Evolutionary conservation across 2,888 invertebrate genomes (phyloP).

Genomic region (Tiphia femorata): DNA sequence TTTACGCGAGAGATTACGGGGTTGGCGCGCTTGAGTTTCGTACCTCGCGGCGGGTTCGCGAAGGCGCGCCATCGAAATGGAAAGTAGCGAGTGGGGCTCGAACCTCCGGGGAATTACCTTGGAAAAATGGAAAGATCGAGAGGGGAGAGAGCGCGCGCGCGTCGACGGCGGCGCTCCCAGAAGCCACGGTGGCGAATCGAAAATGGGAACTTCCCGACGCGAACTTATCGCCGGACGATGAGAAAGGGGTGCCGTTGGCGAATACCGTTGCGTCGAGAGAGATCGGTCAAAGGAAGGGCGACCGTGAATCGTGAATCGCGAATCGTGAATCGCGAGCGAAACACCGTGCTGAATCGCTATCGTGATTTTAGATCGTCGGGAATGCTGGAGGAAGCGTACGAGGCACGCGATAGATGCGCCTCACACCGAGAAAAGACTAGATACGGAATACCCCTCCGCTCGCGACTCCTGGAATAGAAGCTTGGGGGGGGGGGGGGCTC

Average conservation of each 20-base stretch:
- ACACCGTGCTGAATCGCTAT: slow-evolving; percentile 30
- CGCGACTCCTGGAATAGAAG: too few relatives aligned
- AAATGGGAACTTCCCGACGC: slow-evolving; percentile 17
- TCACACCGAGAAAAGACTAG: too few relatives aligned
- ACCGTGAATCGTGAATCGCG: slow-evolving; percentile 38
- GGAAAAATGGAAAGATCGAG: too few relatives aligned
- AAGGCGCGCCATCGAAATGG: too few relatives aligned
- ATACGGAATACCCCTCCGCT: too few relatives aligned
- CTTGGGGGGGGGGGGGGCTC: too few relatives aligned
- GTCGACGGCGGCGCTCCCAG: neutral
- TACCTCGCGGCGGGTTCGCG: too few relatives aligned
- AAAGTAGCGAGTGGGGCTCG: too few relatives aligned
- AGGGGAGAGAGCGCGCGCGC: neutral
- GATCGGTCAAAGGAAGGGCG: slow-evolving; percentile 39
- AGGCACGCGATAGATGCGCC: slow-evolving; percentile 15
- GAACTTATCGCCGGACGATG: neutral
- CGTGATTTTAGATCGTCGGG: slow-evolving; percentile 40
- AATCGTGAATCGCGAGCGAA: slow-evolving; percentile 32
- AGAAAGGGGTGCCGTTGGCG: slow-evolving; percentile 23
- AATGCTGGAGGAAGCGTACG: slow-evolving; percentile 31
- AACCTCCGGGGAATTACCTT: too few relatives aligned
- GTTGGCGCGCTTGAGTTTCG: too few relatives aligned
- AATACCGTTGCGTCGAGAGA: slow-evolving; percentile 39
- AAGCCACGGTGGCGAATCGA: neutral
- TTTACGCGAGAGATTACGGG: too few relatives aligned